phyloP scores from a whole-genome alignment of 2,888 invertebrate species.

The Pycnomerus fuliginosus region DNA sequence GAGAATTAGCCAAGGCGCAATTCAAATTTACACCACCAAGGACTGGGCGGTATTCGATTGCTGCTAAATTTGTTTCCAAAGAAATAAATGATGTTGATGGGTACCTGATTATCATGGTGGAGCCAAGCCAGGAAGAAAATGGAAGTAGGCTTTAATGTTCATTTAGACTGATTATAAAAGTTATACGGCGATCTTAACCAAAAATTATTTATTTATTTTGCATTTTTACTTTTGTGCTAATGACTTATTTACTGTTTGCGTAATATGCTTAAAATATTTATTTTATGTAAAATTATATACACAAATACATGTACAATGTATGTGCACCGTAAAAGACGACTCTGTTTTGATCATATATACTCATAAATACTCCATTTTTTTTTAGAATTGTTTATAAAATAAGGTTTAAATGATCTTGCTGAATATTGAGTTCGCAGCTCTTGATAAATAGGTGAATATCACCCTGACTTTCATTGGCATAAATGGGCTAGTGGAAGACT shows the following conservation, averaged over 20 bases:
- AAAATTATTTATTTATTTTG: not conserved
- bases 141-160: slow-evolving; percentile 40
- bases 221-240: not conserved
- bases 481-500: too few species aligned
- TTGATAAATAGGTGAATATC: too few species aligned
- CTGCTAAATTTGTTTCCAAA: slow-evolving; percentile 83
- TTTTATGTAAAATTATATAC: not conserved
- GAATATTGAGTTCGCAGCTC: too few species aligned
- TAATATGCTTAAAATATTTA: not conserved
- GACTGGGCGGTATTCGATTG: slow-evolving; percentile 78
- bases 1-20: slow-evolving; percentile 68
- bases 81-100: slow-evolving; percentile 89
- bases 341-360: too few species aligned
- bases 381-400: too few species aligned
- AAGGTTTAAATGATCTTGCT: too few species aligned
- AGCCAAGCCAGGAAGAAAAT: slow-evolving; percentile 51
- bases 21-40: slow-evolving; percentile 78
- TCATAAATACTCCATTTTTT: too few species aligned
- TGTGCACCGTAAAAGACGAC: too few species aligned
- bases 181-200: not conserved
- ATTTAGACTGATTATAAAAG: slow-evolving; percentile 8
- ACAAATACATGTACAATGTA: not conserved
- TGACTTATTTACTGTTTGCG: too few species aligned
- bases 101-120: slow-evolving; percentile 73
- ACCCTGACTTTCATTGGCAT: too few species aligned